Evolutionary conservation across 1,140 invertebrate genomes (phyloP), one percentile per base, ranked within the genome.

Genomic region (Pectinophora gossypiella): DNA sequence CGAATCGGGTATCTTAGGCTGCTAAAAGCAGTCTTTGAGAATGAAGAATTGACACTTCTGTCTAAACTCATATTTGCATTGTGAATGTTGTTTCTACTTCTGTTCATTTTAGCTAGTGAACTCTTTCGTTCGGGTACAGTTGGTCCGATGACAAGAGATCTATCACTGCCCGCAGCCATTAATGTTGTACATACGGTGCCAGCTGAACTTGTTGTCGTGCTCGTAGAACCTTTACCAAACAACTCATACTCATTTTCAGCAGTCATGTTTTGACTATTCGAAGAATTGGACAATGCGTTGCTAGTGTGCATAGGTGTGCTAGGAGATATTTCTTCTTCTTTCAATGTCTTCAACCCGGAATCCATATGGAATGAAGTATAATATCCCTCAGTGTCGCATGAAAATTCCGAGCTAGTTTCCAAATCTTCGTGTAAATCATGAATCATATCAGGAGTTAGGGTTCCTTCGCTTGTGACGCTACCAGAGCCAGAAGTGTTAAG

Each of bases 351-450:
- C 38, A 98, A 80, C 1, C 97, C 97, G 50, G 96, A 97, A 81
- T 99, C 97, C 89, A 97, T 93, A 76, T 98, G 96, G 88, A 99
- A 98, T 9, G 96, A 98, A 0, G 97, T 99, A 80, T 98, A 99
- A 80, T 98, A 99, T 9, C 97, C 97, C 84, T 98, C 97, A 10
- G 97, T 97, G 76, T 99, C 97, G 69, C 97, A 96, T 3, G 96
- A 98, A 83, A 97, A 98, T 40, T 96, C 95, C 0, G 96, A 98
- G 68, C 95, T 96, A 3, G 94, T 96, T 82, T 97, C 96, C 32
- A 95, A 93, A 71, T 98, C 96, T 76, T 96, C 94, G 53, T 92
- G 89, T 71, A 94, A 89, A 51, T 93, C 91, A 44, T 91, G 89
- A 52, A 93, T 93, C 51, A 95, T 93, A 69, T 95, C 94, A 0